A percentile compares a stretch with the other conserved stretches of the same genome.
These are phyloP conservation scores for Anas flavirostris DNA, from an alignment of 2,797 vertebrate species.

Conservation along the genomic window DNA sequence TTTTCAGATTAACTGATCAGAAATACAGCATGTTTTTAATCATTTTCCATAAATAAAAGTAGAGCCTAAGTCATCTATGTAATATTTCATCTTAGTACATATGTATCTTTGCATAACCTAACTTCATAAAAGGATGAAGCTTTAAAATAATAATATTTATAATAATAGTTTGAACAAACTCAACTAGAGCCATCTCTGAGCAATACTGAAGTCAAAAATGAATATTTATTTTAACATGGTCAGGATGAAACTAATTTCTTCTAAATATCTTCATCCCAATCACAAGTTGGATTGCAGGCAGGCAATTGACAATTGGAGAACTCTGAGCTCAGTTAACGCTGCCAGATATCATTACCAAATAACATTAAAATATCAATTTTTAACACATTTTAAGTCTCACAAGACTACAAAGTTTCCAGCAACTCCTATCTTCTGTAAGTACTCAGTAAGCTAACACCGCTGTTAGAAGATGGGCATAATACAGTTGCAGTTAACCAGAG, in stretches of 20 bases:
- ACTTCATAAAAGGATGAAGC: not conserved
- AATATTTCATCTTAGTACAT: not conserved
- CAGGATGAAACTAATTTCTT: not conserved
- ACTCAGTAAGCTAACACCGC: not conserved
- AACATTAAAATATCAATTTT: not conserved
- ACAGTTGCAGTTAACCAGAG: not conserved
- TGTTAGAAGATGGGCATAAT: not conserved
- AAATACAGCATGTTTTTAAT: not conserved
- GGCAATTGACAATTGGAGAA: not conserved
- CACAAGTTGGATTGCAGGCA: not conserved
- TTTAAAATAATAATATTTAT: not conserved
- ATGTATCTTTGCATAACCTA: not conserved
- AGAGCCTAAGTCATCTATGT: not conserved
- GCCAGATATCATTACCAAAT: not conserved
- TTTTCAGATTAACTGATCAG: not conserved
- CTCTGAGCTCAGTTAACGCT: not conserved
- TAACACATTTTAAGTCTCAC: not conserved
- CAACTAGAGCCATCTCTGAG: not conserved
- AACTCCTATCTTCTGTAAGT: not conserved
- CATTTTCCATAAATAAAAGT: not conserved
- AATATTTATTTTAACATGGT: not conserved
- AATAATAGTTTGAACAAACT: not conserved
- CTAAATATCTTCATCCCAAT: not conserved
- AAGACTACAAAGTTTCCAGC: not conserved
- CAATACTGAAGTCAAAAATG: not conserved